These are phyloP conservation scores for Drosophila meridionalis DNA, from an alignment of 2,888 invertebrate genomes.

Conservation along the genomic window DNA sequence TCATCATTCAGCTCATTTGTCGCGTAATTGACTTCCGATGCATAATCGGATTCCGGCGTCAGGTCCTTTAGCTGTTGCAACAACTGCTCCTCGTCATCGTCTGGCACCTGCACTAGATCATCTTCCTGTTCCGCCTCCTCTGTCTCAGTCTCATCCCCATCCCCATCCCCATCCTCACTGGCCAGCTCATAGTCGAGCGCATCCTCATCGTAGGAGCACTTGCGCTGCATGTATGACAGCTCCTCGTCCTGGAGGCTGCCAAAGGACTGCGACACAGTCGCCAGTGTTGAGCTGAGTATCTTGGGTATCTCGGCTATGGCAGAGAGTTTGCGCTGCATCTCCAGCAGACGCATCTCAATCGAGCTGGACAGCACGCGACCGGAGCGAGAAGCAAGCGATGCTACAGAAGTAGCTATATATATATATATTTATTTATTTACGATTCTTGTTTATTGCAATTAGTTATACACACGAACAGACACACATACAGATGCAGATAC, in stretches of 20 bases:
- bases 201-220: constrained; percentile 81
- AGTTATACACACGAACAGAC: constrained; percentile 33
- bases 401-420: constrained; percentile 8
- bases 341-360: constrained; percentile 82
- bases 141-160: not conserved
- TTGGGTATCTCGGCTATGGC: constrained; percentile 85
- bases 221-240: constrained; percentile 59
- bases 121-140: constrained; percentile 39
- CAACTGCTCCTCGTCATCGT: constrained; percentile 11
- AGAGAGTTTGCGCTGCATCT: constrained; percentile 84
- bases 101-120: constrained; percentile 46
- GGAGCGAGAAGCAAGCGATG: constrained; percentile 27
- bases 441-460: constrained; percentile 55
- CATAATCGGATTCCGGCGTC: constrained; percentile 84
- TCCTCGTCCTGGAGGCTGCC: constrained; percentile 67
- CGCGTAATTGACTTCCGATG: constrained; percentile 81
- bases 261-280: constrained; percentile 84
- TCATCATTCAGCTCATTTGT: constrained; percentile 60
- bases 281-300: constrained; percentile 83
- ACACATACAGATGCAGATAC: constrained; percentile 14
- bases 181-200: constrained; percentile 76
- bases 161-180: constrained; percentile 25
- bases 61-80: constrained; percentile 66
- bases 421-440: constrained; percentile 7
- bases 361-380: constrained; percentile 68